Conservation (phyloP, 1,140 invertebrate genomes). For the Drosophila pruinosa region DNA sequence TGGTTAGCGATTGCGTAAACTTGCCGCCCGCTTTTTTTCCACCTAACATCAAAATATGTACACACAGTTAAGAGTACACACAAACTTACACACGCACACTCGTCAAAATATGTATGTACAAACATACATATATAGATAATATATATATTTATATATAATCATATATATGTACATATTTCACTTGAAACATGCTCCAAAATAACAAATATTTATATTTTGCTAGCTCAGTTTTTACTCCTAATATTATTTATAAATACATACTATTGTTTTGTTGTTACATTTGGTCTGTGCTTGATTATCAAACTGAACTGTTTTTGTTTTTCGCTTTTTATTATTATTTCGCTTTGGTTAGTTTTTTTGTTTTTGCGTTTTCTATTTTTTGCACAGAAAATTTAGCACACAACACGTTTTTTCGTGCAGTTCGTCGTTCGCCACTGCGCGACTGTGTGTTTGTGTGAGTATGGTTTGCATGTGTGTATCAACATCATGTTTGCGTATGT, state of each 20-base stretch:
- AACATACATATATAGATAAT: conserved; percentile 24
- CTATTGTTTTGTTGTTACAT: conserved; percentile 52
- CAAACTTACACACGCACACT: conserved; percentile 15
- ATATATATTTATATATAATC: too few relatives aligned
- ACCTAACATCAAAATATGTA: conserved; percentile 79
- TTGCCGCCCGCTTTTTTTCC: conserved; percentile 78
- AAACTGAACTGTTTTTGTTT: conserved; percentile 71
- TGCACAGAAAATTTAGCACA: conserved; percentile 60
- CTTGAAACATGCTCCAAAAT: conserved; percentile 66
- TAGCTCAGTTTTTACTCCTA: conserved; percentile 11
- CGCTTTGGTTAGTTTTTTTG: conserved; percentile 45
- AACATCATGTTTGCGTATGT: conserved; percentile 70
- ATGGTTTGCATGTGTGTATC: conserved; percentile 39
- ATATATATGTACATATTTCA: conserved; percentile 32
- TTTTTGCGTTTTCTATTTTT: conserved; percentile 65
- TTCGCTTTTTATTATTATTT: conserved; percentile 59
- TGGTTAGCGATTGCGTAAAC: conserved; percentile 74
- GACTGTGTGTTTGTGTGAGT: conserved; percentile 19
- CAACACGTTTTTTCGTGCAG: conserved; percentile 72
- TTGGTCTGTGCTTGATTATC: conserved; percentile 55
- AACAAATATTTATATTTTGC: conserved; percentile 57
- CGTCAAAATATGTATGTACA: background rate
- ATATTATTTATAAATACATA: conserved; percentile 28
- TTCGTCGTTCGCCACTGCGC: conserved; percentile 36
- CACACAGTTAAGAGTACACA: conserved; percentile 66